phyloP scores from a whole-genome alignment of 2,113 vertebrate species.

The Triplophysa rosa region DNA sequence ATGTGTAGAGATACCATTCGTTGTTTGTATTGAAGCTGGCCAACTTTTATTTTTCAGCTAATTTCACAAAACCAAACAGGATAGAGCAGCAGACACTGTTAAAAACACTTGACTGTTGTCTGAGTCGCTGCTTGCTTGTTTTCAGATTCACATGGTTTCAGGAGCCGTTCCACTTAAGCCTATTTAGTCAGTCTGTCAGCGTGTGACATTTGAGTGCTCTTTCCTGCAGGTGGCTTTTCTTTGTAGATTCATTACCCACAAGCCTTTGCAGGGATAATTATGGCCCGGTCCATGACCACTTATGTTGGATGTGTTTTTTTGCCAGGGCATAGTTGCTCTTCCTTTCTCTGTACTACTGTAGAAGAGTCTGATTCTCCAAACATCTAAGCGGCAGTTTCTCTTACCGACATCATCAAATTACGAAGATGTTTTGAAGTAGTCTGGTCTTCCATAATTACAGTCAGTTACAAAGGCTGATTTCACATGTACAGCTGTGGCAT shows the following conservation, averaged over 20 bases:
- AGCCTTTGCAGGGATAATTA: slow-evolving; percentile 53
- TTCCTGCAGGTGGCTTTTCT: slow-evolving; percentile 49
- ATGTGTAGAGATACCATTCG: too few species aligned
- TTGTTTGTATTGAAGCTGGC: not conserved
- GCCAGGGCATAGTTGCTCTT: slow-evolving; percentile 4
- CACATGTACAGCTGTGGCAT: slow-evolving; percentile 59
- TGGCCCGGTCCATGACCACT: slow-evolving; percentile 45
- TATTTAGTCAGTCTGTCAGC: slow-evolving; percentile 36
- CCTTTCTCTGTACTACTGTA: slow-evolving; percentile 3
- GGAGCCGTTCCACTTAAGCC: slow-evolving; percentile 7
- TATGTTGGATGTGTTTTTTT: slow-evolving; percentile 43
- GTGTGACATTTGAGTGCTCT: slow-evolving; percentile 15
- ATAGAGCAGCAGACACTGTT: not conserved
- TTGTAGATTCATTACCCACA: slow-evolving; percentile 40
- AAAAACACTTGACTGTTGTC: not conserved
- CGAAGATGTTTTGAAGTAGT: slow-evolving; percentile 58
- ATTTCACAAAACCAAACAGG: slow-evolving; percentile 1
- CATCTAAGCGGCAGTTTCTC: slow-evolving; percentile 25
- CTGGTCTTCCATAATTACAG: slow-evolving; percentile 59
- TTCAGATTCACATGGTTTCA: slow-evolving; percentile 6
- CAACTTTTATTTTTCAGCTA: not conserved
- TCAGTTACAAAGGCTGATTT: slow-evolving; percentile 58
- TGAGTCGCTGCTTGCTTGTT: not conserved
- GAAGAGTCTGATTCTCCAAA: slow-evolving; percentile 32
- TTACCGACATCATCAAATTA: slow-evolving; percentile 50